Conservation (phyloP, 2,113 vertebrate species). For the Neodon shergylaensis region DNA sequence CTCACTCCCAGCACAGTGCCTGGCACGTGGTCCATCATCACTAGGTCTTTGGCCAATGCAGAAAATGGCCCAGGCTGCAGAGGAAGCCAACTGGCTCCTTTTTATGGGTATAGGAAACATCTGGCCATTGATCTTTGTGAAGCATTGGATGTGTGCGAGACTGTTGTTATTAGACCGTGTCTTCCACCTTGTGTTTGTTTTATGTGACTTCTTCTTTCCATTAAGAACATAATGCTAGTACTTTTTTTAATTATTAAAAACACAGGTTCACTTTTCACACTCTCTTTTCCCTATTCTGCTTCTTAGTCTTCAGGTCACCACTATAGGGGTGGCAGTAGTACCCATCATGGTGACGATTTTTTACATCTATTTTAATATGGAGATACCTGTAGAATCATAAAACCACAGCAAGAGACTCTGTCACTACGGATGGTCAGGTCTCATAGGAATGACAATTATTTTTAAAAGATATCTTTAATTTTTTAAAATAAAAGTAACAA, state of each 20-base stretch:
- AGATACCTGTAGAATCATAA: background rate
- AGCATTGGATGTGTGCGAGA: background rate
- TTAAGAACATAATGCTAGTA: background rate
- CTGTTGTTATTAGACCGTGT: background rate
- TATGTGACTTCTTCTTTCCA: background rate
- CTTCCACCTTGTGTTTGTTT: background rate
- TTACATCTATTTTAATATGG: background rate
- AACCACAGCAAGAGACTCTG: background rate
- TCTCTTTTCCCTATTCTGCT: background rate
- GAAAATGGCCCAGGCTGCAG: background rate
- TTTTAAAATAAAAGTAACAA: background rate
- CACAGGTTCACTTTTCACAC: background rate
- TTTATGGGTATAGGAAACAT: background rate
- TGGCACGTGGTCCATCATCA: background rate
- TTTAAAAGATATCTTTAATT: background rate
- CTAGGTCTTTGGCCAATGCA: background rate
- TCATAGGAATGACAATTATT: background rate
- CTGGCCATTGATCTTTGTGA: background rate
- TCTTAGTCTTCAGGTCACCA: background rate
- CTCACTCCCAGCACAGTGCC: background rate
- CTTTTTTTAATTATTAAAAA: background rate
- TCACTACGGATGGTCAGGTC: background rate
- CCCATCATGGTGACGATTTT: background rate
- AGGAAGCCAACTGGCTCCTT: background rate
- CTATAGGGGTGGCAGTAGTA: rapidly evolving